A percentile compares a stretch with the other conserved stretches of the same genome.
Conservation (phyloP, 2,888 invertebrate genomes). For the Alloscopus bannaensis region DNA sequence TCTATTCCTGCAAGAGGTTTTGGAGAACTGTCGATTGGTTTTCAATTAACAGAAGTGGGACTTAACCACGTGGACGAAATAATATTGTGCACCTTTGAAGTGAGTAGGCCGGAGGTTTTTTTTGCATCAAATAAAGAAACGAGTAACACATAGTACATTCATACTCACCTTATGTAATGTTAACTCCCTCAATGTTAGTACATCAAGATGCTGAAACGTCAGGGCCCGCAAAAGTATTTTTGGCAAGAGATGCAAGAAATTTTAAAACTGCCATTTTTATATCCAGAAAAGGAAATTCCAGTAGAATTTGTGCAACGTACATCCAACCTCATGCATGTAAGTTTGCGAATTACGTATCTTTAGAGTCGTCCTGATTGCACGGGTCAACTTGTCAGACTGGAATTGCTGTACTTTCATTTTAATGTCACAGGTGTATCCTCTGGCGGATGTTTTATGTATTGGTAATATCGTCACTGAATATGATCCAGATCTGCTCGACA, state of each 20-base stretch:
- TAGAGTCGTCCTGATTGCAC: no score
- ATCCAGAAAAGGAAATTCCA: slow-evolving; percentile 89
- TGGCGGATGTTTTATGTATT: slow-evolving; percentile 89
- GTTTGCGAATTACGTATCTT: slow-evolving; percentile 59
- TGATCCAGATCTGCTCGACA: slow-evolving; percentile 87
- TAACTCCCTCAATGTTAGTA: slow-evolving; percentile 80
- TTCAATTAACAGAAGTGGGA: slow-evolving; percentile 94
- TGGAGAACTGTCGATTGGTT: slow-evolving; percentile 88
- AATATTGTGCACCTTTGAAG: slow-evolving; percentile 86
- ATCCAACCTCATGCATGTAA: slow-evolving; percentile 46
- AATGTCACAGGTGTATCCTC: slow-evolving; percentile 80
- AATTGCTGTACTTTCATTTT: no score
- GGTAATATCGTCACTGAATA: slow-evolving; percentile 88
- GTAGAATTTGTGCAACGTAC: slow-evolving; percentile 78
- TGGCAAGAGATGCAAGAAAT: slow-evolving; percentile 91
- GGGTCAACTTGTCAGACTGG: no score
- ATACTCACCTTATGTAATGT: no score
- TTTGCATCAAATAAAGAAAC: no score
- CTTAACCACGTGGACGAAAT: slow-evolving; percentile 93
- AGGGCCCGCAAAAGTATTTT: slow-evolving; percentile 90
- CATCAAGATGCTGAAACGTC: slow-evolving; percentile 85
- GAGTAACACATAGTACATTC: no score
- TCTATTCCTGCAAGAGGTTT: slow-evolving; percentile 84
- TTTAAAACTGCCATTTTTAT: slow-evolving; percentile 87
- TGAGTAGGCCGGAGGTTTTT: slow-evolving; percentile 73